Evolutionary conservation across 2,113 vertebrate species (phyloP), one percentile per base, ranked within the genome.

Genomic region (Plectropomus leopardus): DNA sequence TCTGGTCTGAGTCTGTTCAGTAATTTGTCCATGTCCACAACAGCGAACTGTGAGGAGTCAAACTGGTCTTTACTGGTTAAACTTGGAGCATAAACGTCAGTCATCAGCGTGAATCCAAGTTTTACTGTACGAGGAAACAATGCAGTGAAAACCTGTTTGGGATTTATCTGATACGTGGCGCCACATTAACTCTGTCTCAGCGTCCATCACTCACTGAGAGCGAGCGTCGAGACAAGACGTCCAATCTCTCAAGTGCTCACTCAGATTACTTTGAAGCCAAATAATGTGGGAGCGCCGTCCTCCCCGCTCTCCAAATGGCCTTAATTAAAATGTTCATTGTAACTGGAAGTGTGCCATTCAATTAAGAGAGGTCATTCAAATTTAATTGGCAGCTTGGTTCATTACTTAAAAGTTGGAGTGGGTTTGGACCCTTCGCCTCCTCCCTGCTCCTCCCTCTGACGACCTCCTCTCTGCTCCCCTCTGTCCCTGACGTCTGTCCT

Each of bases 311-410:
- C 61, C 24, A 54, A 76, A 78, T 60, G 69, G 64, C 7, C 70
- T 63, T 19, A 73, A 82, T 86, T 69, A 40, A 79, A 84, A 79
- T 21, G 54, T 84, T 68, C 26, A 66, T 48, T 69, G 28, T 50
- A 34, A 72, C 74, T 76, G 65, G 67, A 80, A 36, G 30, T 5
- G 19, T 48, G 82, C 55, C 73, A 40, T 86, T 80, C 45, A 75
- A 77, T 72, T 85, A 77, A 71, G 21, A 24, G 58, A 84, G 84
- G 81, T 83, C 48, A 65, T 58, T 74, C 51, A 74, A n/a, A 74
- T 87, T 68, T 51, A 86, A 87, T 83, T 60, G 55, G 55, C 66
- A 54, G 73, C 40, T 0, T 26, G 24, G 60, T 78, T n/a, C 83
- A 47, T 83, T 72, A 74, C 70, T 79, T 60, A 71, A 78, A 68